Percentiles rank a stretch among this genome's conserved stretches.
phyloP scores from a whole-genome alignment of 2,113 vertebrate species.

The Ammodytes marinus region DNA sequence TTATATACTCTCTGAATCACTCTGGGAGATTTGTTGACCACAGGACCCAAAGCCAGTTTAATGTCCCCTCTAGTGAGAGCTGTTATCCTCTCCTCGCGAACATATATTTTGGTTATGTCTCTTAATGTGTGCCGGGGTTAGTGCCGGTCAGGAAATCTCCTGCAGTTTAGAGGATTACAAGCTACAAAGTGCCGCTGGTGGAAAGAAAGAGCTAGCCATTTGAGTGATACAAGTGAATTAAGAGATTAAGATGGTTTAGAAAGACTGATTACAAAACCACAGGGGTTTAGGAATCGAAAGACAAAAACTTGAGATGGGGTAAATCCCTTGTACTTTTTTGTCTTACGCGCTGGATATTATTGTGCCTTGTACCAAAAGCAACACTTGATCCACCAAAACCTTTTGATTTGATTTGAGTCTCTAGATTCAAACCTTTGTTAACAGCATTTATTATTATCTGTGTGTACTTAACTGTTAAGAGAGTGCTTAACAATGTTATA shows the following conservation, averaged over 20 bases:
- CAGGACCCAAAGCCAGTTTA: slow-evolving; percentile 71
- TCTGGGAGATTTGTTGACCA: slow-evolving; percentile 76
- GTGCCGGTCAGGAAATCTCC: slow-evolving; percentile 82
- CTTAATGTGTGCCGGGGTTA: slow-evolving; percentile 77
- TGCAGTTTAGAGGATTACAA: slow-evolving; percentile 86
- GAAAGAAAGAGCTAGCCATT: slow-evolving; percentile 81
- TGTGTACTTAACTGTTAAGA: too few species aligned
- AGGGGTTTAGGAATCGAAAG: slow-evolving; percentile 85
- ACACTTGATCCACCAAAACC: slow-evolving; percentile 33
- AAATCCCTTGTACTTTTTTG: slow-evolving; percentile 82
- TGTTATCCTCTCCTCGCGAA: slow-evolving; percentile 67
- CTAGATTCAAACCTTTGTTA: slow-evolving; percentile 39
- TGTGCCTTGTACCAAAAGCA: slow-evolving; percentile 55
- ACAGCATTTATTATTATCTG: neutral
- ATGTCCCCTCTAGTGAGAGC: slow-evolving; percentile 72
- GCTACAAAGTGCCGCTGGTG: slow-evolving; percentile 84
- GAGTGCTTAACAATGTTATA: neutral
- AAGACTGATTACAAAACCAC: slow-evolving; percentile 87
- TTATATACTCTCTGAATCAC: slow-evolving; percentile 65
- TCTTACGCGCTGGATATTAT: slow-evolving; percentile 71
- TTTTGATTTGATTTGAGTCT: slow-evolving; percentile 64
- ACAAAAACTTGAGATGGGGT: slow-evolving; percentile 83
- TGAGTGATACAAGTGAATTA: slow-evolving; percentile 87
- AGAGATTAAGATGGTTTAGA: slow-evolving; percentile 89
- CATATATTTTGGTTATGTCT: slow-evolving; percentile 77